phyloP scores from a whole-genome alignment of 1,140 invertebrate genomes.

The Metaphire vulgaris region DNA sequence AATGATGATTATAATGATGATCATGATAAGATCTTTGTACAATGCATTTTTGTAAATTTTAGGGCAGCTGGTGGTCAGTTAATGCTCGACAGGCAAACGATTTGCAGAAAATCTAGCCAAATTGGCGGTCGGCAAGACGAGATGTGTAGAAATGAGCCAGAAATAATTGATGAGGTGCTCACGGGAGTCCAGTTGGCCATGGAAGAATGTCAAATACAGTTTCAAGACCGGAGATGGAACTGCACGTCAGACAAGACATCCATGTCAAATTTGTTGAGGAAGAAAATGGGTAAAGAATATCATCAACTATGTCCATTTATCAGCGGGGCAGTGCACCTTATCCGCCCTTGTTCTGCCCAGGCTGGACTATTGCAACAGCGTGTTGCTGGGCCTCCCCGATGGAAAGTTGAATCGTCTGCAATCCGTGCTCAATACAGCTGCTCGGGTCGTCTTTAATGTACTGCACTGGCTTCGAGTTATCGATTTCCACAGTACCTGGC shows the following conservation, averaged over 20 bases:
- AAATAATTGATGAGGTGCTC: slow-evolving; percentile 48
- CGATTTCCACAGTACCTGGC: too few species aligned
- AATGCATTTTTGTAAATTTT: background rate
- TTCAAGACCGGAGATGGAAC: slow-evolving; percentile 47
- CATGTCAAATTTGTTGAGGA: slow-evolving; percentile 61
- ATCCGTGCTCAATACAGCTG: too few species aligned
- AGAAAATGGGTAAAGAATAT: slow-evolving; percentile 39
- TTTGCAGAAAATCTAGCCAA: slow-evolving; percentile 73
- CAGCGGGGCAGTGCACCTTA: background rate
- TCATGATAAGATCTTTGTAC: background rate
- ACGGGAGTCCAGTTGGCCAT: slow-evolving; percentile 48
- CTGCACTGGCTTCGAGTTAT: too few species aligned
- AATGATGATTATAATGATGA: background rate
- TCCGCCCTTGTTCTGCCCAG: too few species aligned
- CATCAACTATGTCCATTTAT: background rate
- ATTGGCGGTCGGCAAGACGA: slow-evolving; percentile 62
- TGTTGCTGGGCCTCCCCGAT: too few species aligned
- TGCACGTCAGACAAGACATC: slow-evolving; percentile 44
- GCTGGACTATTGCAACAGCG: too few species aligned
- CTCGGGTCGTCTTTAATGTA: too few species aligned
- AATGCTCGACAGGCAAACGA: slow-evolving; percentile 75
- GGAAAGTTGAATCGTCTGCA: too few species aligned
- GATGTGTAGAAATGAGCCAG: slow-evolving; percentile 51
- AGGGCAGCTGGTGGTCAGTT: slow-evolving; percentile 64
- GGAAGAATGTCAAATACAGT: slow-evolving; percentile 49